phyloP scores from a whole-genome alignment of 1,140 invertebrate species.

The Papilio aristodemus region DNA sequence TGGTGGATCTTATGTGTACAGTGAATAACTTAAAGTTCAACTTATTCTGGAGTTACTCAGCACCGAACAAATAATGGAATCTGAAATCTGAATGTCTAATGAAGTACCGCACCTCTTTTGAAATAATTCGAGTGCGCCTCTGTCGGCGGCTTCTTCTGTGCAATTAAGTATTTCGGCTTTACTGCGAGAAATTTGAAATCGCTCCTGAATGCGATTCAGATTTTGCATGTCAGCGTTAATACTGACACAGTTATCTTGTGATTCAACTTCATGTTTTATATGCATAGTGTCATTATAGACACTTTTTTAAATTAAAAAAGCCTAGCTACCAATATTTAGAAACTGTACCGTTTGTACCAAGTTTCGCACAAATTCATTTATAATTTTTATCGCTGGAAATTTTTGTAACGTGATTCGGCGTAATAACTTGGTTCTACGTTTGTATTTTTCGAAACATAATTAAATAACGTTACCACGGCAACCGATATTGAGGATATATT shows the following conservation, averaged over 20 bases:
- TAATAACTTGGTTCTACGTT: too few species aligned
- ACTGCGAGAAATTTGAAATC: constrained; percentile 63
- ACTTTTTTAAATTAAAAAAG: too few species aligned
- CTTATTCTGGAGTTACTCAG: constrained; percentile 46
- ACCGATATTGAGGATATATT: too few species aligned
- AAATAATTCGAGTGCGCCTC: constrained; percentile 52
- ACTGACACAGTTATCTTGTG: background rate
- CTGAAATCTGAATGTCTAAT: constrained; percentile 60
- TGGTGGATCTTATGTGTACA: constrained; percentile 47
- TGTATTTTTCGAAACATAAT: too few species aligned
- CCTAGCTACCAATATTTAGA: too few species aligned
- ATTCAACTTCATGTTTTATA: background rate
- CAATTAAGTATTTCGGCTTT: constrained; percentile 71
- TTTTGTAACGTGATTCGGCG: too few species aligned
- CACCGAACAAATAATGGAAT: constrained; percentile 55
- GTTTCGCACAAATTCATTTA: too few species aligned
- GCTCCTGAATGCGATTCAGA: constrained; percentile 58
- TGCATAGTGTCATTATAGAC: background rate
- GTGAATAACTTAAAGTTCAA: constrained; percentile 47
- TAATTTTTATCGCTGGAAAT: too few species aligned
- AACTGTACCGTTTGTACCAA: too few species aligned
- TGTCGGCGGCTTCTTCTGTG: constrained; percentile 50
- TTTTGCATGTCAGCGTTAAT: constrained; percentile 40
- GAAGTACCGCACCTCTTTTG: constrained; percentile 59
- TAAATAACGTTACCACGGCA: too few species aligned